Evolutionary conservation across 2,888 invertebrate genomes (phyloP).

Genomic region (Trachelus iudaicus): DNA sequence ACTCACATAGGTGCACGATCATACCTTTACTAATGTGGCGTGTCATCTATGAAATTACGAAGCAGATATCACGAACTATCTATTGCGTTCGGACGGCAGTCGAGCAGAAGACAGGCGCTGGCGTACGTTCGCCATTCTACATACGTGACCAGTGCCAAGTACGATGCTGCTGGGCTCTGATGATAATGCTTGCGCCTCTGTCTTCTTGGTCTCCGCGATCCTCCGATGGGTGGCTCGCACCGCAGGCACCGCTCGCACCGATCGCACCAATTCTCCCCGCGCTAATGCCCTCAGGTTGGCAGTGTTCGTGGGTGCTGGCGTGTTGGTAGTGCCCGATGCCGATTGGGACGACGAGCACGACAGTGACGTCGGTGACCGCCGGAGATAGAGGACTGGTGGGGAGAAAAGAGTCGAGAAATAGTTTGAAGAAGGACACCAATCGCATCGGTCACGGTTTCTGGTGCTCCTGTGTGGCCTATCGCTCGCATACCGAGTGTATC

Average conservation of each 20-base stretch:
- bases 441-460: background rate
- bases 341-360: background rate
- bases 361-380: background rate
- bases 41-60: background rate
- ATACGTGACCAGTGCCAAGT: background rate
- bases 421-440: background rate
- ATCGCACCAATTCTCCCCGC: too few relatives aligned
- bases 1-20: background rate
- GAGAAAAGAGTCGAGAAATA: background rate
- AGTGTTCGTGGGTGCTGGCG: background rate
- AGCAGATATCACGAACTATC: background rate
- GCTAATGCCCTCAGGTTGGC: background rate
- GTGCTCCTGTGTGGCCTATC: background rate
- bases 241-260: too few relatives aligned
- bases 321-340: background rate
- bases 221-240: background rate
- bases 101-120: background rate
- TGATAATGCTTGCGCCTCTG: background rate
- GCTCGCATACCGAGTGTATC: background rate
- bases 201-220: background rate
- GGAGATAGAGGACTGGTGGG: background rate
- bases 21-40: background rate
- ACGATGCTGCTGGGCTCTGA: background rate
- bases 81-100: background rate
- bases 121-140: background rate